Conservation (phyloP, 2,797 vertebrate genomes). For the Sebastes matsubarae region DNA sequence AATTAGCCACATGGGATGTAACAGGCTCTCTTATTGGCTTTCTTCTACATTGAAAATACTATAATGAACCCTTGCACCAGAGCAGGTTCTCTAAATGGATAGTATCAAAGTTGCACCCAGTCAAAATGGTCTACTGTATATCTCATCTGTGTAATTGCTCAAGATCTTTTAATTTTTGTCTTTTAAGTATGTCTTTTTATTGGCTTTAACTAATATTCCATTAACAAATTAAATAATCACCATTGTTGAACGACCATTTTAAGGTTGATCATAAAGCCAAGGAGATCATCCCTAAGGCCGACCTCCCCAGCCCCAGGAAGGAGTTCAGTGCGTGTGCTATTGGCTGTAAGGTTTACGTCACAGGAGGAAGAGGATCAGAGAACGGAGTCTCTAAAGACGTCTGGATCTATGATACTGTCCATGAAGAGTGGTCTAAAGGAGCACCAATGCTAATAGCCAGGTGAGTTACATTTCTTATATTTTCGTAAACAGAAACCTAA, state of each 20-base stretch:
- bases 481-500: background rate
- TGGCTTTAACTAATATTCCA: background rate
- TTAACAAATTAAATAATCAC: background rate
- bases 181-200: background rate
- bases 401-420: conserved; percentile 94
- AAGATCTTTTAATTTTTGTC: background rate
- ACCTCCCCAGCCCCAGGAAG: conserved; percentile 93
- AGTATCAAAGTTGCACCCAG: background rate
- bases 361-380: conserved; percentile 91
- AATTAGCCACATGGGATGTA: no score
- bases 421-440: conserved; percentile 94
- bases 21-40: no score
- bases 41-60: background rate
- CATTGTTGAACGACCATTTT: background rate
- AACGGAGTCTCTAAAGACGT: conserved; percentile 95
- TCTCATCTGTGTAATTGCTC: background rate
- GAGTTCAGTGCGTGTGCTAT: conserved; percentile 96
- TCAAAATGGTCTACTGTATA: background rate
- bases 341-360: conserved; percentile 94
- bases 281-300: conserved; percentile 94
- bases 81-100: background rate
- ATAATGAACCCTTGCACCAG: background rate
- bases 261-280: conserved; percentile 93
- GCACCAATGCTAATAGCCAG: conserved; percentile 95
- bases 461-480: background rate